A percentile compares a stretch with the other conserved stretches of the same genome.
Conservation (phyloP, 2,888 invertebrate genomes). For the Patella depressa region DNA sequence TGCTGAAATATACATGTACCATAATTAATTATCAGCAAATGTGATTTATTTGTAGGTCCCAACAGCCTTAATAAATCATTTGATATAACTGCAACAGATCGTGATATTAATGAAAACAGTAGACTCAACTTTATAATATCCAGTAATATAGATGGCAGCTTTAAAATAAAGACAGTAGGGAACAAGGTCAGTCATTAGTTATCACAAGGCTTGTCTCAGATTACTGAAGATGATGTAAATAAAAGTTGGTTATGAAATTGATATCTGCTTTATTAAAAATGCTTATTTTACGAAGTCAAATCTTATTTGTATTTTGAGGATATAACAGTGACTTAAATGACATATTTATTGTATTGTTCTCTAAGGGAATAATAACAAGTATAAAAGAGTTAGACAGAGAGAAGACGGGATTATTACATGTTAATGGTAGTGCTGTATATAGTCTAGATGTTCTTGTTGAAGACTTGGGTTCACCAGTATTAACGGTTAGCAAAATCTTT, state of each 20-base stretch:
- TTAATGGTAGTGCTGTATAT: slow-evolving; percentile 7
- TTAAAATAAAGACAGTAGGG: slow-evolving; percentile 14
- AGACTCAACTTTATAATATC: slow-evolving; percentile 25
- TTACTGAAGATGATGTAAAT: too few relatives aligned
- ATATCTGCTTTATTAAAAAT: too few relatives aligned
- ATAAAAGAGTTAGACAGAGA: slow-evolving; percentile 34
- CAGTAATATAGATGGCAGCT: slow-evolving; percentile 9
- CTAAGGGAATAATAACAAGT: slow-evolving; percentile 15
- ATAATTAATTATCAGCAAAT: not conserved
- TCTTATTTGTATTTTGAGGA: too few relatives aligned
- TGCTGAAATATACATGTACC: too few relatives aligned
- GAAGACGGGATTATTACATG: not conserved
- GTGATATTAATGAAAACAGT: slow-evolving; percentile 32
- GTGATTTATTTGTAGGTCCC: slow-evolving; percentile 21
- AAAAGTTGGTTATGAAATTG: too few relatives aligned
- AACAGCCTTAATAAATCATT: slow-evolving; percentile 21
- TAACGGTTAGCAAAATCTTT: not conserved
- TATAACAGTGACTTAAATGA: too few relatives aligned
- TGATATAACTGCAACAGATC: slow-evolving; percentile 26
- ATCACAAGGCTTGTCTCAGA: too few relatives aligned
- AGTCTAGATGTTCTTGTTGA: slow-evolving; percentile 15
- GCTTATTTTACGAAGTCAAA: too few relatives aligned
- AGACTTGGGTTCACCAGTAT: slow-evolving; percentile 20
- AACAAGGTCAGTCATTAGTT: slow-evolving; percentile 2
- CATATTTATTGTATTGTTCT: too few relatives aligned